These are phyloP conservation scores for Muraenolepis orangiensis DNA, from an alignment of 2,797 vertebrate genomes.

Conservation along the genomic window DNA sequence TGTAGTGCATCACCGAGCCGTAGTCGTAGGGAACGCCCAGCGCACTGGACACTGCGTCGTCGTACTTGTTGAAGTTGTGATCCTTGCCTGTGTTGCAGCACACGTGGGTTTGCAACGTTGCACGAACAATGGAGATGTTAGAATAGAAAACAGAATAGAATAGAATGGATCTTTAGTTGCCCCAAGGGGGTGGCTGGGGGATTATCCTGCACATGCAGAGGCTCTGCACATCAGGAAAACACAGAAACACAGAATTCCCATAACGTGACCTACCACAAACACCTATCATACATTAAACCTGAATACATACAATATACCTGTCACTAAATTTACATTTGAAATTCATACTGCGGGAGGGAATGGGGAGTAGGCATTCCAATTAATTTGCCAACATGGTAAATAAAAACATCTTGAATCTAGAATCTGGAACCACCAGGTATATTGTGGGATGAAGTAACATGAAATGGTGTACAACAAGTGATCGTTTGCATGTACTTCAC, in stretches of 20 bases:
- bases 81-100: slow-evolving; percentile 67
- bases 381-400: no score
- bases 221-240: not conserved
- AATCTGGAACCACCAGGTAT: no score
- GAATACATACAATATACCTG: not conserved
- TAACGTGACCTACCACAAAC: not conserved
- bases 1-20: slow-evolving; percentile 88
- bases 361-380: no score
- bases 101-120: not conserved
- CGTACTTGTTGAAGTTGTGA: slow-evolving; percentile 77
- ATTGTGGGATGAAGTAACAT: no score
- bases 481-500: no score
- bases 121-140: not conserved
- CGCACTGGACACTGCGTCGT: slow-evolving; percentile 70
- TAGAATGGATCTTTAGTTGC: not conserved
- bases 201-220: not conserved
- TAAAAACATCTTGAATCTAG: no score
- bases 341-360: no score
- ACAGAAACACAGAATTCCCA: not conserved
- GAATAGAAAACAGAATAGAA: not conserved
- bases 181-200: not conserved
- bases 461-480: no score
- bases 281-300: not conserved
- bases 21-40: slow-evolving; percentile 88
- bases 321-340: no score